phyloP scores from a whole-genome alignment of 1,140 invertebrate genomes.

The Drosophila mojavensis region DNA sequence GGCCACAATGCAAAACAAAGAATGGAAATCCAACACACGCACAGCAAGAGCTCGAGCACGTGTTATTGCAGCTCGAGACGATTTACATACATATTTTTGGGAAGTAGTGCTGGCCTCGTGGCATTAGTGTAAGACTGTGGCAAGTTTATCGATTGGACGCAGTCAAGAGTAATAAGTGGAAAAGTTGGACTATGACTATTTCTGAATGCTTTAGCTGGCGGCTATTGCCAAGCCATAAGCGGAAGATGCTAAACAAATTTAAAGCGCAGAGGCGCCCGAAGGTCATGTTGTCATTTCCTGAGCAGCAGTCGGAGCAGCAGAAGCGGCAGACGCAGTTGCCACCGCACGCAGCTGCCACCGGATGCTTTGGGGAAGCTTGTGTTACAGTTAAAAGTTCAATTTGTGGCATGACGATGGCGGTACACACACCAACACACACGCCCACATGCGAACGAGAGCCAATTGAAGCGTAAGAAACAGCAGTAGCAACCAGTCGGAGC shows the following conservation, averaged over 20 bases:
- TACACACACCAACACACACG: conserved; percentile 27
- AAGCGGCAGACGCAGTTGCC: conserved; percentile 35
- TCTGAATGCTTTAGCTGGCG: conserved; percentile 44
- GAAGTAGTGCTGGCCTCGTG: conserved; percentile 15
- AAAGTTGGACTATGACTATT: conserved; percentile 55
- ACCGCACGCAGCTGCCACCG: conserved; percentile 70
- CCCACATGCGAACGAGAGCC: conserved; percentile 33
- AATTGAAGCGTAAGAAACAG: conserved; percentile 78
- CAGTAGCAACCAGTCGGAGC: conserved; percentile 52
- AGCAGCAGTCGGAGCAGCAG: conserved; percentile 16
- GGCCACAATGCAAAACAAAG: conserved; percentile 24
- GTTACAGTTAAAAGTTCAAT: conserved; percentile 82
- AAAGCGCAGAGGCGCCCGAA: conserved; percentile 66
- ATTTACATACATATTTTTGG: conserved; percentile 41
- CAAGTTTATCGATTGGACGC: conserved; percentile 40
- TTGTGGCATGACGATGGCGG: conserved; percentile 69
- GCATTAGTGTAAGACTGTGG: conserved; percentile 6
- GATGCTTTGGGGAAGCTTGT: conserved; percentile 73
- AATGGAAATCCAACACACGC: conserved; percentile 7
- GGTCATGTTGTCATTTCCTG: conserved; percentile 76
- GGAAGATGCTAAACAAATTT: conserved; percentile 79
- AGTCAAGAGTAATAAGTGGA: conserved; percentile 59
- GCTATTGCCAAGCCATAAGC: conserved; percentile 73
- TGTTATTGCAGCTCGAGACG: conserved; percentile 64
- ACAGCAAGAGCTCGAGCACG: conserved; percentile 29